Percentiles rank a stretch among this genome's conserved stretches.
Conservation (phyloP, 2,888 invertebrate genomes). For the Sycophila texana region DNA sequence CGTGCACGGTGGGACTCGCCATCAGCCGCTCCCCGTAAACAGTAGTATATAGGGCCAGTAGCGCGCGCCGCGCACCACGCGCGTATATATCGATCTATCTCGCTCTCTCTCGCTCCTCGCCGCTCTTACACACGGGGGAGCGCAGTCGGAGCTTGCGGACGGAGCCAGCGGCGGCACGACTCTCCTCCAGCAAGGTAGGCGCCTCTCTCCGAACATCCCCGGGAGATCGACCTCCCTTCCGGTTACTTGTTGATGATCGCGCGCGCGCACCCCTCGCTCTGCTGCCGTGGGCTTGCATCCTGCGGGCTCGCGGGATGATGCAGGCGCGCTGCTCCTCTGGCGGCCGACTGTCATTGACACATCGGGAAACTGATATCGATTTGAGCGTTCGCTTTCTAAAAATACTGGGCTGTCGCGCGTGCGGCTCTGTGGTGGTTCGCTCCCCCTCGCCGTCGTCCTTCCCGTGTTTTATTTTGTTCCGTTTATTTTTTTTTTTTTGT, state of each 20-base stretch:
- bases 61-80: slow-evolving; percentile 10
- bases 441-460: background rate
- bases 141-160: slow-evolving; percentile 15
- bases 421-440: background rate
- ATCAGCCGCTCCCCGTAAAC: too few species aligned
- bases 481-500: background rate
- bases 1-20: slow-evolving; percentile 1
- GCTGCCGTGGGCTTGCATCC: background rate
- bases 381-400: background rate
- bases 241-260: slow-evolving; percentile 34
- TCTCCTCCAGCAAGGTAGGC: background rate
- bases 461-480: background rate
- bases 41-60: background rate
- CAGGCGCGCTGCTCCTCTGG: background rate
- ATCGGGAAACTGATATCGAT: slow-evolving; percentile 35
- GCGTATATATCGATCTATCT: slow-evolving; percentile 35
- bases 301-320: background rate
- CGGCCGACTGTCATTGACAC: slow-evolving; percentile 21
- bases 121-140: background rate
- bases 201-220: background rate
- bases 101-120: background rate
- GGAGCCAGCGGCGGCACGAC: background rate
- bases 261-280: background rate
- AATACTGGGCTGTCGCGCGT: background rate
- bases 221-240: background rate